phyloP scores from a whole-genome alignment of 2,888 invertebrate genomes.

The Leucophora obtusa region DNA sequence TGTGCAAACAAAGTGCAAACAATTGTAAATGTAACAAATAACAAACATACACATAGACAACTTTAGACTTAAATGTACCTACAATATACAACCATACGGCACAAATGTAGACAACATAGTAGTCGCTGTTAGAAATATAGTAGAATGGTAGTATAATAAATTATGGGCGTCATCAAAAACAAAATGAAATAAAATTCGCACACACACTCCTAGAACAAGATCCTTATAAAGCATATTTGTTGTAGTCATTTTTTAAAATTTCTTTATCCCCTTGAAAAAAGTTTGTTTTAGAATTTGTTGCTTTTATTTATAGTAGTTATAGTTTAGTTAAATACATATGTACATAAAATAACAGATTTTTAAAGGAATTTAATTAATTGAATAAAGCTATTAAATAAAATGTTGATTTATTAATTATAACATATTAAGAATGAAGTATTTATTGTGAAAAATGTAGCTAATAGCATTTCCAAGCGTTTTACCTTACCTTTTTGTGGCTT shows the following conservation, averaged over 20 bases:
- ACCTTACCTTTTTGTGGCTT: too few species aligned
- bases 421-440: too few species aligned
- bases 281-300: slow-evolving; percentile 1
- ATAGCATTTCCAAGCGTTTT: too few species aligned
- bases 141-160: slow-evolving; percentile 45
- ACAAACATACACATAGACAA: slow-evolving; percentile 26
- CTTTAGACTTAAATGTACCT: background rate
- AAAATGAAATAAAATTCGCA: slow-evolving; percentile 31
- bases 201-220: background rate
- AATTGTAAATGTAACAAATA: slow-evolving; percentile 63
- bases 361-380: background rate
- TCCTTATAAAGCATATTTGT: background rate
- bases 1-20: slow-evolving; percentile 64
- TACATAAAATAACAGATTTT: background rate
- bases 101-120: background rate
- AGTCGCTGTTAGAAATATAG: background rate
- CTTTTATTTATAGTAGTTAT: background rate
- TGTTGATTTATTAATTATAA: too few species aligned
- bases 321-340: background rate
- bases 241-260: background rate
- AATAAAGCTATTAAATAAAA: too few species aligned
- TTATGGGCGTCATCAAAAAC: slow-evolving; percentile 46
- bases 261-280: background rate
- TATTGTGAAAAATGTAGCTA: too few species aligned
- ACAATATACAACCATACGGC: background rate